Evolutionary conservation across 2,797 vertebrate genomes (phyloP).

Genomic region (Microhierax caerulescens): DNA sequence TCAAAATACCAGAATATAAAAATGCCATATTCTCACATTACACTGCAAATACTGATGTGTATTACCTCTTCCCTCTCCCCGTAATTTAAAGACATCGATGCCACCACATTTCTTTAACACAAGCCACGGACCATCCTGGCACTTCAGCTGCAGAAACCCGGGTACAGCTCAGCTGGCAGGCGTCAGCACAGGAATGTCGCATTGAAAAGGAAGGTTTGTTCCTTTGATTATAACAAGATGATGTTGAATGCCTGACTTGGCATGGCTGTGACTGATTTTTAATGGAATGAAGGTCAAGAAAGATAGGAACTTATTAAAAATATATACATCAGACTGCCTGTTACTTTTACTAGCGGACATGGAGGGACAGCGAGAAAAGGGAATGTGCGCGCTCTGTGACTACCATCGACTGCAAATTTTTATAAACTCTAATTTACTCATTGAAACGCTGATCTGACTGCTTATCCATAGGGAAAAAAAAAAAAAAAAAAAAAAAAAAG

Average conservation of each 20-base stretch:
- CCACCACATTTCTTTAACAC: not conserved
- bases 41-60: not conserved
- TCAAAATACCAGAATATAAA: not conserved
- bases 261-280: not conserved
- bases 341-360: not conserved
- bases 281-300: not conserved
- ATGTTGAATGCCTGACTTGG: not conserved
- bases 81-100: not conserved
- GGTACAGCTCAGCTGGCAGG: not conserved
- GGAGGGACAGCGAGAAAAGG: not conserved
- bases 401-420: not conserved
- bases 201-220: not conserved
- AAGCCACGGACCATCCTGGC: not conserved
- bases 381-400: accelerated
- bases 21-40: not conserved
- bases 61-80: not conserved
- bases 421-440: not conserved
- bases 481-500: not conserved
- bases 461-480: not conserved
- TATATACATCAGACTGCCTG: not conserved
- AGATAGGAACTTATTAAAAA: not conserved
- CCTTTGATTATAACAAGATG: not conserved
- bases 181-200: not conserved
- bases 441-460: not conserved
- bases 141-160: not conserved